phyloP scores from a whole-genome alignment of 2,888 invertebrate genomes.

The Buathra laborator region DNA sequence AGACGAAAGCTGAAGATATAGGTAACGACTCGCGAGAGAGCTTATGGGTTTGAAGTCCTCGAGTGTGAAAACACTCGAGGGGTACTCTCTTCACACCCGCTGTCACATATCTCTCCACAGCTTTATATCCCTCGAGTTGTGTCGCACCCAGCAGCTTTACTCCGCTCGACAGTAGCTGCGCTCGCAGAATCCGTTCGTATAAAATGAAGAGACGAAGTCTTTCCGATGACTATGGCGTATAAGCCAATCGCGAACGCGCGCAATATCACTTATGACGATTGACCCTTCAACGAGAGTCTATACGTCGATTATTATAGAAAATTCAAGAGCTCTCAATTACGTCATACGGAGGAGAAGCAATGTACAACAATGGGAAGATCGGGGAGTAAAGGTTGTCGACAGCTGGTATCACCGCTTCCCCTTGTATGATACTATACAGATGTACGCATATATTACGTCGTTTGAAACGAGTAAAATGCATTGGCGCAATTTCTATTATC shows the following conservation, averaged over 20 bases:
- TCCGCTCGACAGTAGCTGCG: constrained; percentile 1
- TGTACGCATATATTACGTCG: neutral
- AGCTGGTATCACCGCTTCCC: neutral
- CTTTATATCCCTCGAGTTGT: neutral
- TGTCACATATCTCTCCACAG: constrained; percentile 37
- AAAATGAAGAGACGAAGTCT: constrained; percentile 40
- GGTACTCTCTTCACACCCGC: constrained; percentile 17
- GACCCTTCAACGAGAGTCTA: constrained; percentile 61
- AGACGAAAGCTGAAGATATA: constrained; percentile 1
- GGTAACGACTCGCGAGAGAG: constrained; percentile 2
- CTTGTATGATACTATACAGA: neutral
- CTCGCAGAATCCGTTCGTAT: neutral
- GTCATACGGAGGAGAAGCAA: neutral
- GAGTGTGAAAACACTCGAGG: constrained; percentile 51
- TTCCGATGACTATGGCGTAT: constrained; percentile 33
- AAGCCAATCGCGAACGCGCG: constrained; percentile 55
- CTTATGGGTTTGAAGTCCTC: constrained; percentile 53
- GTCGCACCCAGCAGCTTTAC: neutral
- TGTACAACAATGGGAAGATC: constrained; percentile 18
- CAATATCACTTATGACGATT: constrained; percentile 60
- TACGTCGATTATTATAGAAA: constrained; percentile 47
- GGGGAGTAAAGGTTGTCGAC: neutral
- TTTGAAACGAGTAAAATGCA: neutral
- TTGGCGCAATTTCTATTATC: constrained; percentile 13
- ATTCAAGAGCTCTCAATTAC: constrained; percentile 46